Evolutionary conservation across 2,797 vertebrate species (phyloP).

Genomic region (Chloroceryle amazona): DNA sequence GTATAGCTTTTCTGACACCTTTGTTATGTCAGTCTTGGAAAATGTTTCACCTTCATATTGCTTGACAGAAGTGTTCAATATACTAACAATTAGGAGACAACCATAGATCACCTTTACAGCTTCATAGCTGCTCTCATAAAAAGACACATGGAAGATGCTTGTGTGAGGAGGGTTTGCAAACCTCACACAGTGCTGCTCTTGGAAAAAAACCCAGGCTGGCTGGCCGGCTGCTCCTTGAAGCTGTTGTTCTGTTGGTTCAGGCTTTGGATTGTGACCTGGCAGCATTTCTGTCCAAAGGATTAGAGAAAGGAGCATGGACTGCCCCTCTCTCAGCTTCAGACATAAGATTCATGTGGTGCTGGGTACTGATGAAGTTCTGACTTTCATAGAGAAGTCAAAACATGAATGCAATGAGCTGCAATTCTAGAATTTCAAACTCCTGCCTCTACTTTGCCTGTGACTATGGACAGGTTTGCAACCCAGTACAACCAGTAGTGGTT

Average conservation of each 20-base stretch:
- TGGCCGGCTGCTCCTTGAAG: not conserved
- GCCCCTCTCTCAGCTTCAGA: not conserved
- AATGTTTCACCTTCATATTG: not conserved
- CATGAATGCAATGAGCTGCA: not conserved
- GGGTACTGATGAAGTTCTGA: not conserved
- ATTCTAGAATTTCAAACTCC: not conserved
- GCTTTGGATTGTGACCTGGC: not conserved
- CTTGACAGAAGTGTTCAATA: not conserved
- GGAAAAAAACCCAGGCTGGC: not conserved
- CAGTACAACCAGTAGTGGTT: not conserved
- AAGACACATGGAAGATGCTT: not conserved
- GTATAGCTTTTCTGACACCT: not conserved
- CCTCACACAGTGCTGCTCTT: not conserved
- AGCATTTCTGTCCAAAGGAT: fast-evolving
- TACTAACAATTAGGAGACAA: not conserved
- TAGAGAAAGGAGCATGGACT: not conserved
- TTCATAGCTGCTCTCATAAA: not conserved
- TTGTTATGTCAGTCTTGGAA: not conserved
- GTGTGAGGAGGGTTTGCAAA: not conserved
- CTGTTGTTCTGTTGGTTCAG: not conserved
- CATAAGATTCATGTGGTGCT: too few species aligned
- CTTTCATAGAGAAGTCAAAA: not conserved
- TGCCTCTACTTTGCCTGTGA: not conserved
- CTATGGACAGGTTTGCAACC: not conserved
- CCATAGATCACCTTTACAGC: not conserved